Conservation (phyloP, 2,113 vertebrate species). For the Microtus richardsoni region DNA sequence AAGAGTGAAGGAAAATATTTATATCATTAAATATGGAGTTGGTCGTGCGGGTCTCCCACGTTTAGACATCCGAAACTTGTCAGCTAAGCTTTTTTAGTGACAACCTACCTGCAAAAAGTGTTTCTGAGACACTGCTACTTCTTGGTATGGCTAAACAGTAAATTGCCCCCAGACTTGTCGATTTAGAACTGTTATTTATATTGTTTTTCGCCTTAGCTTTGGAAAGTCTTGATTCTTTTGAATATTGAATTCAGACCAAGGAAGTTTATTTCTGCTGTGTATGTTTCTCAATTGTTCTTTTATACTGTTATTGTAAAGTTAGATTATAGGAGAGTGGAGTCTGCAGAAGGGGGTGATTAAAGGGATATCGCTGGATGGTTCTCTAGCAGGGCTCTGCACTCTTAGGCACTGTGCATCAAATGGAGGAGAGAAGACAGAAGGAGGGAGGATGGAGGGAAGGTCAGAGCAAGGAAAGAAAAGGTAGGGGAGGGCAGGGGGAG, state of each 20-base stretch:
- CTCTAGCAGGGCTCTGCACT: not conserved
- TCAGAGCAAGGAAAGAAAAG: not conserved
- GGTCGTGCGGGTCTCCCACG: not conserved
- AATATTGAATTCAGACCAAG: constrained; percentile 1
- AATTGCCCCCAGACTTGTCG: not conserved
- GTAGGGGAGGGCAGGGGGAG: fast-evolving
- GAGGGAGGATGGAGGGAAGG: not conserved
- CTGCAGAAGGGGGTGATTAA: not conserved
- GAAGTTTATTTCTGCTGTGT: not conserved
- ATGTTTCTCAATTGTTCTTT: not conserved
- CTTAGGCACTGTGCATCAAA: not conserved
- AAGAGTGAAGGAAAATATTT: constrained; percentile 25
- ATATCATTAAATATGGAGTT: constrained; percentile 43
- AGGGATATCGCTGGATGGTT: not conserved
- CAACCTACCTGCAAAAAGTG: not conserved
- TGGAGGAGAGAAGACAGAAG: not conserved
- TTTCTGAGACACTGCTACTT: not conserved
- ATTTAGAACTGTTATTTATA: not conserved
- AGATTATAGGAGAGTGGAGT: not conserved
- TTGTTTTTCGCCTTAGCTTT: not conserved
- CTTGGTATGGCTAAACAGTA: not conserved
- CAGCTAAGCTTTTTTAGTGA: not conserved
- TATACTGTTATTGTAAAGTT: not conserved
- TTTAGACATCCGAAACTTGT: constrained; percentile 53
- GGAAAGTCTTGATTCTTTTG: not conserved